A percentile compares a stretch with the other conserved stretches of the same genome.
phyloP scores from a whole-genome alignment of 1,140 invertebrate genomes.

The Hyles euphorbiae region DNA sequence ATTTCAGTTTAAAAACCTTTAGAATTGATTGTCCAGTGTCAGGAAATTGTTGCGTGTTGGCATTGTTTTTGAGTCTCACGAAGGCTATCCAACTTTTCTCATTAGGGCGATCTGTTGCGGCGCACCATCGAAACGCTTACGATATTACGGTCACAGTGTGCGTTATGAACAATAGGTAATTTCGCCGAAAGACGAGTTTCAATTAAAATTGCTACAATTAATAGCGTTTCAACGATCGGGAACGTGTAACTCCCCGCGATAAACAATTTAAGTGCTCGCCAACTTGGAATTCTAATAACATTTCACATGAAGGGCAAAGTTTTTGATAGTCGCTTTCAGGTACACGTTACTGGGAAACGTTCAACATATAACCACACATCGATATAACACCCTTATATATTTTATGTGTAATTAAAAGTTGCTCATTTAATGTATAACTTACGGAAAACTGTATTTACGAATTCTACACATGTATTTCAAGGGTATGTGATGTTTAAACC shows the following conservation, averaged over 20 bases:
- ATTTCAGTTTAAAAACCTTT: constrained; percentile 34
- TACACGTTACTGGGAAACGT: no score
- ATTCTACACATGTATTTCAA: no score
- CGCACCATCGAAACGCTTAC: constrained; percentile 40
- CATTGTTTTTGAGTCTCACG: constrained; percentile 50
- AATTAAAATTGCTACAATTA: constrained; percentile 19
- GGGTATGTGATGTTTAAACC: no score
- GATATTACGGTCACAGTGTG: constrained; percentile 33
- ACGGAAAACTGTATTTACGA: no score
- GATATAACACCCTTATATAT: neutral
- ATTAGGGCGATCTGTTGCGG: constrained; percentile 53
- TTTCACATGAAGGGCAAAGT: no score
- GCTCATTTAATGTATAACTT: no score
- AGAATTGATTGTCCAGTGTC: constrained; percentile 55
- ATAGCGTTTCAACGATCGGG: neutral
- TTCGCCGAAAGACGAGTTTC: constrained; percentile 30
- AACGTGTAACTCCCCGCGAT: neutral
- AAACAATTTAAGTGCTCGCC: no score
- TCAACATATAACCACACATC: no score
- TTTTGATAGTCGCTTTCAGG: no score
- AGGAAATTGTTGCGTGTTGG: constrained; percentile 42
- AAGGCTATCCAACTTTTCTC: constrained; percentile 62
- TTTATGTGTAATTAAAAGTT: no score
- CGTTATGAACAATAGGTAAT: constrained; percentile 32
- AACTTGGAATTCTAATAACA: no score